Conservation (phyloP, 2,888 invertebrate genomes). For the Cryptops parisi region DNA sequence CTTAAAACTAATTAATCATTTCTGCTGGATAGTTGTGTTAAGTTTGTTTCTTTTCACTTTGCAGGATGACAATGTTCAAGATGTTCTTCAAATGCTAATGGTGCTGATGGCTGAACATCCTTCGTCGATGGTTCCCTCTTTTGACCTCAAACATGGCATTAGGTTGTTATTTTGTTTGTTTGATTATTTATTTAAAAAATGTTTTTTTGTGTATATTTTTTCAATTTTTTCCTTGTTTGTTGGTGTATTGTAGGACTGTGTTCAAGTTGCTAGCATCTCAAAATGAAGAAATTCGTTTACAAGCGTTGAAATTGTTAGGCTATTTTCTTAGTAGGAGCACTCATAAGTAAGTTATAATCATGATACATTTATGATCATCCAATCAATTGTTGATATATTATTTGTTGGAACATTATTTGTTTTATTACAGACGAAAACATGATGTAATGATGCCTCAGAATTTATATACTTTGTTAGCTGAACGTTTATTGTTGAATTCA, state of each 20-base stretch:
- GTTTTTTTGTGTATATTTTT: neutral
- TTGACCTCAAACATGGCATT: conserved; percentile 93
- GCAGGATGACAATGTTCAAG: conserved; percentile 93
- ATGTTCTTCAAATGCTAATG: conserved; percentile 93
- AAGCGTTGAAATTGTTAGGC: conserved; percentile 89
- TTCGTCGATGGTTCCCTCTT: conserved; percentile 96
- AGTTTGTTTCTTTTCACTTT: conserved; percentile 6
- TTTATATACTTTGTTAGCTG: conserved; percentile 89
- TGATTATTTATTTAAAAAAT: neutral
- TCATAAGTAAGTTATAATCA: conserved; percentile 58
- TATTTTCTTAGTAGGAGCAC: conserved; percentile 97
- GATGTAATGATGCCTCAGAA: conserved; percentile 99
- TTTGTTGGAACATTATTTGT: conserved; percentile 12
- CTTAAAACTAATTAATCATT: neutral
- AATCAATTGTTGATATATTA: too few species aligned
- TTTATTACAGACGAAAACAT: conserved; percentile 67
- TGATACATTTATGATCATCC: conserved; percentile 11
- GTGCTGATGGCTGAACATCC: conserved; percentile 97
- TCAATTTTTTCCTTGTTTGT: neutral
- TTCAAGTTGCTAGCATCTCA: conserved; percentile 93
- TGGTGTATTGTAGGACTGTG: conserved; percentile 52
- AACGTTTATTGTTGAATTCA: conserved; percentile 74
- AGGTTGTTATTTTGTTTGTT: conserved; percentile 25
- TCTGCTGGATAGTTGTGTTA: too few species aligned
- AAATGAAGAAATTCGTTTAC: conserved; percentile 87